Evolutionary conservation across 2,888 invertebrate species (phyloP).

Genomic region (Lasioglossum calceatum): DNA sequence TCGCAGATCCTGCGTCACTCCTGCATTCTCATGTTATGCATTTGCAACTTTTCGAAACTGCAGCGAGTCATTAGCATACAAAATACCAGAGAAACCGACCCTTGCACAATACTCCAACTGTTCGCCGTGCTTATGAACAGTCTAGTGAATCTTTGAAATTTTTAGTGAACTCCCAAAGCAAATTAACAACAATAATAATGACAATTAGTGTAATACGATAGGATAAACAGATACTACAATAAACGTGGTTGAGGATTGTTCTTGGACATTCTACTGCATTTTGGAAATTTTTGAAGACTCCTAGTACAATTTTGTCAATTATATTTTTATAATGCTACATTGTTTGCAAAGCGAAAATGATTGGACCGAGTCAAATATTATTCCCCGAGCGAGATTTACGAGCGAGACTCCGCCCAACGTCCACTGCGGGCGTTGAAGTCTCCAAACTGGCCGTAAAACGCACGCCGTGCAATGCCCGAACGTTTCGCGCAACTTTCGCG

Average conservation of each 20-base stretch:
- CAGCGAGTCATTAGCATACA: not conserved
- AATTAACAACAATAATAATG: not conserved
- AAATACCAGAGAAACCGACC: not conserved
- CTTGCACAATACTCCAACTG: not conserved
- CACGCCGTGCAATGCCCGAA: not conserved
- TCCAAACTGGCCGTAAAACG: not conserved
- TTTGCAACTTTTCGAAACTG: not conserved
- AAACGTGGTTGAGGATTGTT: not conserved
- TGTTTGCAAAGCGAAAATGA: too few species aligned
- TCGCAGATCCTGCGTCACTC: not conserved
- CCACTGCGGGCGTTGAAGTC: conserved; percentile 19
- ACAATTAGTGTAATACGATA: not conserved
- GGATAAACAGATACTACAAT: not conserved
- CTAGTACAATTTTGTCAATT: not conserved
- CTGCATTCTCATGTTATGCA: not conserved
- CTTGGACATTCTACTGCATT: not conserved
- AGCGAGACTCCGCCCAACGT: not conserved
- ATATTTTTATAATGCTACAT: too few species aligned
- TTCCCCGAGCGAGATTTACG: not conserved
- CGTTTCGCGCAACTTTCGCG: not conserved
- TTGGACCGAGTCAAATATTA: too few species aligned
- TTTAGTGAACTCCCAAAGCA: not conserved
- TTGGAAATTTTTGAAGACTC: not conserved
- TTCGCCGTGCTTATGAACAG: not conserved
- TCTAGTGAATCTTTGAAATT: not conserved